Conservation (phyloP, 1,140 invertebrate species). For the Marisa cornuarietis region DNA sequence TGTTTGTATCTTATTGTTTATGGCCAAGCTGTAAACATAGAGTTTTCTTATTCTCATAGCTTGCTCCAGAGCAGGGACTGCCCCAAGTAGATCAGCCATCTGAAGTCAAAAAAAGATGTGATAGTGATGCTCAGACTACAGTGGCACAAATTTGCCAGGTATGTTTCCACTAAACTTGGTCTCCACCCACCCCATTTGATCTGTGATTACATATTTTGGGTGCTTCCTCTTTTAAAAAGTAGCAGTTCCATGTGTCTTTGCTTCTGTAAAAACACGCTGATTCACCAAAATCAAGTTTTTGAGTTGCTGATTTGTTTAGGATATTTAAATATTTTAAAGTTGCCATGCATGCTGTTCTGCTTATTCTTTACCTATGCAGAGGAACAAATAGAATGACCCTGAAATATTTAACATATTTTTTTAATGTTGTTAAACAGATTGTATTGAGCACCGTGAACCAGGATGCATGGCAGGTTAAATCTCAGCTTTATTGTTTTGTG, state of each 20-base stretch:
- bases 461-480: too few species aligned
- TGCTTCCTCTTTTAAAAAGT: background rate
- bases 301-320: too few species aligned
- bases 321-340: too few species aligned
- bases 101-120: slow-evolving; percentile 85
- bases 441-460: too few species aligned
- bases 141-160: slow-evolving; percentile 79
- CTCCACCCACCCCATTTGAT: background rate
- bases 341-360: too few species aligned
- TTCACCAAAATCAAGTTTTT: too few species aligned
- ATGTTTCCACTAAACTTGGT: slow-evolving; percentile 14
- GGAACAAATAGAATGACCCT: too few species aligned
- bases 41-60: slow-evolving; percentile 59
- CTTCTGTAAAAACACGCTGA: background rate
- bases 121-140: slow-evolving; percentile 82
- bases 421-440: too few species aligned
- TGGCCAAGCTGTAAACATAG: background rate
- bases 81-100: slow-evolving; percentile 87
- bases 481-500: too few species aligned
- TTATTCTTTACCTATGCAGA: too few species aligned
- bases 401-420: too few species aligned
- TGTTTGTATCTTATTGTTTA: background rate
- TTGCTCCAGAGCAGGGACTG: slow-evolving; percentile 87
- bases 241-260: background rate
- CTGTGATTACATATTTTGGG: background rate